These are phyloP conservation scores for Riptortus pedestris DNA, from an alignment of 1,140 invertebrate species.

Conservation along the genomic window DNA sequence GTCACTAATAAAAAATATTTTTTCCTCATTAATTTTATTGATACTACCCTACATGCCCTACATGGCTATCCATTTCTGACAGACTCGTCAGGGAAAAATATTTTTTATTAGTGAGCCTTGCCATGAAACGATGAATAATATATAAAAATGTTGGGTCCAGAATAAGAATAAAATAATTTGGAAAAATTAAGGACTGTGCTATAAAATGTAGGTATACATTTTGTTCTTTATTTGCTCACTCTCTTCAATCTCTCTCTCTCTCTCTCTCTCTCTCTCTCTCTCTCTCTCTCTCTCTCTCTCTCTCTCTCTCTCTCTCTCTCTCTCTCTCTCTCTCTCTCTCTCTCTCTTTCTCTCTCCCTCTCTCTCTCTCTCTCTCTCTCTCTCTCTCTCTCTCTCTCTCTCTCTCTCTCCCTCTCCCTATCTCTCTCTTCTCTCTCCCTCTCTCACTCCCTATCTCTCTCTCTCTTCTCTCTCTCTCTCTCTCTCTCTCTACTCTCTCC, in stretches of 20 bases:
- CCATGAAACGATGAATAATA: too few species aligned
- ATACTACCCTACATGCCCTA: too few species aligned
- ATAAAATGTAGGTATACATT: too few species aligned
- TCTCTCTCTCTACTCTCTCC: neutral
- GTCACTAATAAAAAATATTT: neutral
- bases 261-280: constrained; percentile 1
- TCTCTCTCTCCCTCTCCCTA: constrained; percentile 20
- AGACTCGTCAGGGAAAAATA: too few species aligned
- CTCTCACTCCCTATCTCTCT: neutral
- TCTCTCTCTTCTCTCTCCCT: neutral
- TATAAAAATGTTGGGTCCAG: neutral
- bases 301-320: constrained; percentile 24
- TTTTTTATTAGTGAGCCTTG: too few species aligned
- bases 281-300: constrained; percentile 4
- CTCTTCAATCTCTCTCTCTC: neutral
- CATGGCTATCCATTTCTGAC: too few species aligned
- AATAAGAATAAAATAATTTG: too few species aligned
- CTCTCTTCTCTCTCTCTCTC: constrained; percentile 22
- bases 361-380: constrained; percentile 10
- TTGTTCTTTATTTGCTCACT: too few species aligned
- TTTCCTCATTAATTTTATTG: neutral
- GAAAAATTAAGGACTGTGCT: too few species aligned
- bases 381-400: constrained; percentile 23
- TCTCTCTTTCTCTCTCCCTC: constrained; percentile 25
- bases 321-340: constrained; percentile 20